Percentiles rank a stretch among this genome's conserved stretches.
Evolutionary conservation across 2,888 invertebrate genomes (phyloP).

Genomic region (Melanophora roralis): DNA sequence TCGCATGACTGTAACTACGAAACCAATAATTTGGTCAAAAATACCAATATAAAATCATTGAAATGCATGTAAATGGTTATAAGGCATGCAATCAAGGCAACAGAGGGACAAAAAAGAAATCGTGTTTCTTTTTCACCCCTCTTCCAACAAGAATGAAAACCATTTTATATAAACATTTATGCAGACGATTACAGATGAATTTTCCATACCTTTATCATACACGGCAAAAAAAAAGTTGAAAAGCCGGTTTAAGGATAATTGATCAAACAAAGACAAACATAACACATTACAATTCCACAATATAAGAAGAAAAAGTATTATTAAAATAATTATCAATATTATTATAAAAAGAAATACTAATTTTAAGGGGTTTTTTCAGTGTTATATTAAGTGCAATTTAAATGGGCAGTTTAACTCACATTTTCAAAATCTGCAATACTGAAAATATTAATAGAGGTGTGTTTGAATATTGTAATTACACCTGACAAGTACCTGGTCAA

Average conservation of each 20-base stretch:
- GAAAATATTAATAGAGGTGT: neutral
- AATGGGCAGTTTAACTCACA: neutral
- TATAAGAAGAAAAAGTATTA: too few species aligned
- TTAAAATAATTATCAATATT: too few species aligned
- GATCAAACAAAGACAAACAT: too few species aligned
- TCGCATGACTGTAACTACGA: constrained; percentile 13
- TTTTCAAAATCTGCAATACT: neutral
- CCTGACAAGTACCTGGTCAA: constrained; percentile 15
- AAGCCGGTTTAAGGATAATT: too few species aligned
- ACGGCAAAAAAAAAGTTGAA: constrained; percentile 18
- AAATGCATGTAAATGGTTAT: constrained; percentile 43
- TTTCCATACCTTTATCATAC: neutral
- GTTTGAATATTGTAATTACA: constrained; percentile 10
- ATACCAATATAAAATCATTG: constrained; percentile 32
- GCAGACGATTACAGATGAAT: constrained; percentile 23
- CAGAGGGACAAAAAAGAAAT: neutral
- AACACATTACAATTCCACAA: too few species aligned
- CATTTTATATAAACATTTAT: constrained; percentile 30
- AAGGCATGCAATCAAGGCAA: constrained; percentile 31
- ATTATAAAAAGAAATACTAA: too few species aligned
- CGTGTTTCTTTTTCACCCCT: too few species aligned
- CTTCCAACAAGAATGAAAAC: neutral
- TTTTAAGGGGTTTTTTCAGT: constrained; percentile 8
- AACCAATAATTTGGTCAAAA: constrained; percentile 38
- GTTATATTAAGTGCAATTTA: neutral